Evolutionary conservation across 2,888 invertebrate genomes (phyloP).

Genomic region (Oscheius onirici): DNA sequence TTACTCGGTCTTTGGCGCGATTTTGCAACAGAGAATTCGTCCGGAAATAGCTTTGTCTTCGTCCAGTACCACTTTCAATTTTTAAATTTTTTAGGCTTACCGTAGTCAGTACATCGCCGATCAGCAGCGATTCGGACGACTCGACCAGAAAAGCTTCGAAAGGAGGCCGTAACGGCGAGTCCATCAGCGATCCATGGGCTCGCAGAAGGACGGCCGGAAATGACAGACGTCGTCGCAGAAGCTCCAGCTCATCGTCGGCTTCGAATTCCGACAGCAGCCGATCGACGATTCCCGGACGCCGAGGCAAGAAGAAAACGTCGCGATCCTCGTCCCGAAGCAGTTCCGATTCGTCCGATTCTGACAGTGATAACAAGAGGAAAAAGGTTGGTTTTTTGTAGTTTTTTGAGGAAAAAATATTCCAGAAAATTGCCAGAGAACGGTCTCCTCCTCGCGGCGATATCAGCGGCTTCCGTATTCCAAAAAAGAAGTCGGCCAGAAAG

Average conservation of each 20-base stretch:
- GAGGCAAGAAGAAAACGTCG: neutral
- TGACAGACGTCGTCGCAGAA: constrained; percentile 1
- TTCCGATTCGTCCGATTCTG: constrained; percentile 5
- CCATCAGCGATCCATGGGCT: constrained; percentile 28
- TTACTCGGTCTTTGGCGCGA: no score
- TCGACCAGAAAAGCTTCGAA: neutral
- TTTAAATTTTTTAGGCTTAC: neutral
- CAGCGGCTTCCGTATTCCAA: neutral
- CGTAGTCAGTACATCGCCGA: constrained; percentile 25
- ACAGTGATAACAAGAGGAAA: constrained; percentile 9
- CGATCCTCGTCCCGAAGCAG: neutral
- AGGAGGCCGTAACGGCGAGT: neutral
- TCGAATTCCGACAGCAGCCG: constrained; percentile 16
- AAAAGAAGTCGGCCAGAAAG: neutral
- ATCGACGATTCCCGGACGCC: constrained; percentile 2
- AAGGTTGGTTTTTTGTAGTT: constrained; percentile 2
- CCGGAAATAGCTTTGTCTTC: no score
- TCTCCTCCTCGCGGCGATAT: constrained; percentile 34
- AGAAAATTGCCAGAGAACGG: constrained; percentile 7
- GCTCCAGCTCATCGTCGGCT: constrained; percentile 13
- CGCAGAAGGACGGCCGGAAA: neutral
- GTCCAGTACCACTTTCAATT: no score
- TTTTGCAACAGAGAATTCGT: no score
- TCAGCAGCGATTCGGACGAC: constrained; percentile 44
- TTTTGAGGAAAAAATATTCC: neutral